These are phyloP conservation scores for Dryobota labecula DNA, from an alignment of 2,888 invertebrate species.

Conservation along the genomic window DNA sequence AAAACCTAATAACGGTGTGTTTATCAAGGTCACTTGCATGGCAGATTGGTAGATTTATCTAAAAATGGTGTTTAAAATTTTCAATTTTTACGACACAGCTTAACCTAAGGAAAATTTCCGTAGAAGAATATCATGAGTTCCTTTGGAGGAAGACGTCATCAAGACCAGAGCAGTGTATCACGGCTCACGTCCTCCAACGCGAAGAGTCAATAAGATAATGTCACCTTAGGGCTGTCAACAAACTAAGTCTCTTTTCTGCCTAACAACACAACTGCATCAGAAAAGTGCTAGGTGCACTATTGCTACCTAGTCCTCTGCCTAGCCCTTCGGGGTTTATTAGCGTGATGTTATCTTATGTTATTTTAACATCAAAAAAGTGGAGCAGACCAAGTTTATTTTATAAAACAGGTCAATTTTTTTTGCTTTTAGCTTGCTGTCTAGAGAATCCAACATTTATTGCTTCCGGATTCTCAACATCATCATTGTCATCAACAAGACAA, in stretches of 20 bases:
- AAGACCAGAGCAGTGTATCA: conserved; percentile 17
- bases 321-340: too few relatives aligned
- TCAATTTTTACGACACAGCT: too few relatives aligned
- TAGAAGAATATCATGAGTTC: conserved; percentile 10
- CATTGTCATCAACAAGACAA: too few relatives aligned
- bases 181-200: conserved; percentile 28
- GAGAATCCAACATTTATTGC: too few relatives aligned
- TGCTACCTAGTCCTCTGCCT: too few relatives aligned
- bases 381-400: background rate
- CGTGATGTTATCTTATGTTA: too few relatives aligned
- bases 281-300: background rate
- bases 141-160: conserved; percentile 25
- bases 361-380: background rate
- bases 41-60: background rate
- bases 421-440: too few relatives aligned
- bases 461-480: too few relatives aligned
- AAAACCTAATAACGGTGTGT: background rate
- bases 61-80: too few relatives aligned
- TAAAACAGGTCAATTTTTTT: too few relatives aligned
- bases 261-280: too few relatives aligned
- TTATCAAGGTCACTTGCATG: background rate
- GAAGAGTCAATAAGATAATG: conserved; percentile 19
- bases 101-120: background rate
- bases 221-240: conserved; percentile 11
- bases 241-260: background rate